phyloP scores from a whole-genome alignment of 2,113 vertebrate species.

The Bufo bufo region DNA sequence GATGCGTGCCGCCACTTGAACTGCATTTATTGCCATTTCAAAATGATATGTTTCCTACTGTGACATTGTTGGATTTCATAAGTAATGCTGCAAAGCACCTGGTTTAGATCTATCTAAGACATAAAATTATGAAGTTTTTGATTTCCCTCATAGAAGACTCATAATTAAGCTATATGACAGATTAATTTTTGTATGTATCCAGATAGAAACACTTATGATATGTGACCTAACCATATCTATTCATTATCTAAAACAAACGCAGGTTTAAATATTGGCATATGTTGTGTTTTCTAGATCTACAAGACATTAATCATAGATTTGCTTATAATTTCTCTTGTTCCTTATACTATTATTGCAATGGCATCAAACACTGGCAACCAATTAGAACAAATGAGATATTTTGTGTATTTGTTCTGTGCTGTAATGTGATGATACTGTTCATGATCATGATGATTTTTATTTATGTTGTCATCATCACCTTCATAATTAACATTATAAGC shows the following conservation, averaged over 20 bases:
- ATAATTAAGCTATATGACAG: neutral
- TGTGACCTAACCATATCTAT: neutral
- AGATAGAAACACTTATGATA: neutral
- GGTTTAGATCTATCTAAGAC: neutral
- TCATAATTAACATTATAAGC: neutral
- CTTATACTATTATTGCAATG: neutral
- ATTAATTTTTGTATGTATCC: neutral
- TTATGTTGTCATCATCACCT: too few relatives aligned
- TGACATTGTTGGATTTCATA: slow-evolving; percentile 26
- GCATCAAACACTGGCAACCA: neutral
- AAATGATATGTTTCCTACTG: slow-evolving; percentile 49
- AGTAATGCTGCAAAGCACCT: slow-evolving; percentile 38
- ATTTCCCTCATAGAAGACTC: slow-evolving; percentile 3
- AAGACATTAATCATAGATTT: neutral
- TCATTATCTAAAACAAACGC: neutral
- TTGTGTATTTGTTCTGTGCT: too few relatives aligned
- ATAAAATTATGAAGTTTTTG: slow-evolving; percentile 17
- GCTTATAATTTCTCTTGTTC: neutral
- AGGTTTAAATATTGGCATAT: neutral
- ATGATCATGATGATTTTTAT: too few relatives aligned
- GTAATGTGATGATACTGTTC: too few relatives aligned
- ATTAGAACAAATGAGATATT: too few relatives aligned
- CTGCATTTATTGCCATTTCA: slow-evolving; percentile 40
- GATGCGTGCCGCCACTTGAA: slow-evolving; percentile 23
- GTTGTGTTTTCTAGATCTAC: neutral